Evolutionary conservation across 2,888 invertebrate species (phyloP).

Genomic region (Petrolisthes cinctipes): DNA sequence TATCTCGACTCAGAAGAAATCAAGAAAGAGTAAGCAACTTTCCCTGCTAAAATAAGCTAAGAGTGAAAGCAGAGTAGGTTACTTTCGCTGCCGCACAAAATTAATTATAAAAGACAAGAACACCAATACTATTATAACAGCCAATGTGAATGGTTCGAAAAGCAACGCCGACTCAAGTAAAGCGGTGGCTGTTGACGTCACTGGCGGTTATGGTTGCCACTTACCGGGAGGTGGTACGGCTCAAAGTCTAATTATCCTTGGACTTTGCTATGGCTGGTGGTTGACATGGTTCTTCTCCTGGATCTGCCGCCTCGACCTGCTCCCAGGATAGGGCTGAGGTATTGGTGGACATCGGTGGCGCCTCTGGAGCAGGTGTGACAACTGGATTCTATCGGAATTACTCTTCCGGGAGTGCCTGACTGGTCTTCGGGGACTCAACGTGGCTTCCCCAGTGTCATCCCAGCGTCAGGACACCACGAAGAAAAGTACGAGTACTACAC

Average conservation of each 20-base stretch:
- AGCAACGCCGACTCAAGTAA: not conserved
- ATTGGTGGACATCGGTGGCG: not conserved
- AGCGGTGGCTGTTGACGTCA: conserved; percentile 6
- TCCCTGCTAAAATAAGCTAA: conserved; percentile 1
- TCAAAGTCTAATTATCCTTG: not conserved
- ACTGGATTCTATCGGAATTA: not conserved
- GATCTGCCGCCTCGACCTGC: not conserved
- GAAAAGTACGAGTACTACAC: not conserved
- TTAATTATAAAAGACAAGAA: not conserved
- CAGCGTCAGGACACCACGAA: not conserved
- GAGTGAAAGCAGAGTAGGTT: not conserved
- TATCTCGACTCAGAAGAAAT: not conserved
- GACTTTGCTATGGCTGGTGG: not conserved
- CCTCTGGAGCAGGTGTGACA: not conserved
- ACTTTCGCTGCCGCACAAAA: conserved; percentile 7
- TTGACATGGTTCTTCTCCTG: not conserved
- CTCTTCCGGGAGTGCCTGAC: not conserved
- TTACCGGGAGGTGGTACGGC: not conserved
- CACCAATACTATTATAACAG: not conserved
- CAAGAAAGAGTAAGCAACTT: conserved; percentile 5
- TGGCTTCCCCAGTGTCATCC: not conserved
- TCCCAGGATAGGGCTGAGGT: not conserved
- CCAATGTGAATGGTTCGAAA: not conserved
- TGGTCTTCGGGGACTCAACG: not conserved
- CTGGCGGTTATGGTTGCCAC: not conserved